Conservation (phyloP, 1,140 invertebrate genomes). For the Eueides isabella region DNA sequence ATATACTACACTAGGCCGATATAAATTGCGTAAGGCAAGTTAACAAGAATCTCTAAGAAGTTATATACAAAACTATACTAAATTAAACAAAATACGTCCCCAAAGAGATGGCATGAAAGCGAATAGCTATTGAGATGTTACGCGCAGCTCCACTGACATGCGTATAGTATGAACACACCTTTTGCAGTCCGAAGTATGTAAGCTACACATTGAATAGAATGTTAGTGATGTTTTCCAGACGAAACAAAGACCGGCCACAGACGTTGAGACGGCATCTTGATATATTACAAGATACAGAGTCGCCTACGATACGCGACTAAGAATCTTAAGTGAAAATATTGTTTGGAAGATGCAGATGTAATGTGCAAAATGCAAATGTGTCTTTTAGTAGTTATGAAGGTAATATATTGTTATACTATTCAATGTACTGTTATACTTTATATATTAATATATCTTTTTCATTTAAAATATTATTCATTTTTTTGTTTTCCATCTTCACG, state of each 20-base stretch:
- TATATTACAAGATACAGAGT: slow-evolving; percentile 44
- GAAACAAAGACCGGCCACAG: slow-evolving; percentile 57
- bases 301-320: slow-evolving; percentile 34
- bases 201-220: slow-evolving; percentile 60
- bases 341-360: slow-evolving; percentile 17
- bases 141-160: slow-evolving; percentile 47
- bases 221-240: slow-evolving; percentile 54
- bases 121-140: slow-evolving; percentile 66
- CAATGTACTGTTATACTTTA: neutral
- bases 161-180: slow-evolving; percentile 55
- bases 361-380: too few species aligned
- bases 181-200: slow-evolving; percentile 54
- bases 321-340: slow-evolving; percentile 44
- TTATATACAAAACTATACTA: neutral
- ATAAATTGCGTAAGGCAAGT: slow-evolving; percentile 38
- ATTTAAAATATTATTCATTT: too few species aligned
- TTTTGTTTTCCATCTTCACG: neutral
- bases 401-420: too few species aligned
- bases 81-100: slow-evolving; percentile 35
- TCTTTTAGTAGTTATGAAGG: too few species aligned
- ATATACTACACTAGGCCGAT: slow-evolving; percentile 27
- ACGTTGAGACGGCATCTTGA: slow-evolving; percentile 51
- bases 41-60: slow-evolving; percentile 28
- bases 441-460: too few species aligned
- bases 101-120: slow-evolving; percentile 33